Base-by-base conservation (phyloP, 1,140 invertebrate genomes). In the Eubasilissa regina region DNA sequence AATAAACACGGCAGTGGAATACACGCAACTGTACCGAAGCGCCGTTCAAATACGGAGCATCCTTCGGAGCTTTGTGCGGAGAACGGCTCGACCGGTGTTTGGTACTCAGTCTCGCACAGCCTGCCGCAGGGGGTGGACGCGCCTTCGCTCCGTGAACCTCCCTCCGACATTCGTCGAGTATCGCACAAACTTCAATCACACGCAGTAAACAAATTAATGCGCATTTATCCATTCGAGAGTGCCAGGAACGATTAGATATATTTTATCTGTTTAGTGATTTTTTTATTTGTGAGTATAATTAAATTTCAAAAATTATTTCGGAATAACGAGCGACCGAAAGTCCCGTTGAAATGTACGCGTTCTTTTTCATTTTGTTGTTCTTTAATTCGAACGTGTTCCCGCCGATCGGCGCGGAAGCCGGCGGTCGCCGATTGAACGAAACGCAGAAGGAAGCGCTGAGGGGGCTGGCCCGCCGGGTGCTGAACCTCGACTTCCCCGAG, bases 381-480 rank as follows among this genome's bases (percentile, higher is more conserved):
- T n/a, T 70, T 0, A 45, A 47, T 7, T 43, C 45, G 56, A 13
- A 44, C 10, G 19, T 45, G 21, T 77, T 77, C 66, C 62, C 64
- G 64, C 21, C 66, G 17, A 47, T 66, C 17, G 53, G 53, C n/a
- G 19, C 15, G 15, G 25, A 47, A n/a, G n/a, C 62, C 64, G 64
- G 12, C 66, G 17, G 25, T 66, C 17, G 53, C 43, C n/a, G 19
- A n/a, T 17, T 77, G 13, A 82, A 82, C 74, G 77, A 77, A 11
- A 79, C 73, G 12, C 80, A 82, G 75, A 58, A 35, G 44, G 74
- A 75, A 7, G 80, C 75, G 47, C 21, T 82, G n/a, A 72, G 48
- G 17, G 35, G 47, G 25, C 15, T 60, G 11, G 15, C 79, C 35
- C 77, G 58, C 35, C 55, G 72, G 10, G 25, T 78, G 43, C 44